Conservation (phyloP, 2,797 vertebrate species). For the Anomalospiza imberbis region DNA sequence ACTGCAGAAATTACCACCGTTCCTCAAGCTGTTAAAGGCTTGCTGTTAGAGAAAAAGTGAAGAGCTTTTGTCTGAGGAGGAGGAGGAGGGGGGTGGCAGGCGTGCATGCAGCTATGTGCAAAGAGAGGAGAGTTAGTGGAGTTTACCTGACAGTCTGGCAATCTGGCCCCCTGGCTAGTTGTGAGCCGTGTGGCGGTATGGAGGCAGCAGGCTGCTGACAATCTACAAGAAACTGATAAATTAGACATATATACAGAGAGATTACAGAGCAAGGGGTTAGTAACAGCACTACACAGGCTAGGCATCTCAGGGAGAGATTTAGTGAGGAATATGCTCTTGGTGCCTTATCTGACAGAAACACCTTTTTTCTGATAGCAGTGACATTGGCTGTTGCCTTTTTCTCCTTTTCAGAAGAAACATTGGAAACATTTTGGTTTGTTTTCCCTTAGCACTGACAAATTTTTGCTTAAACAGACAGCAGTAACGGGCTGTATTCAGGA, state of each 20-base stretch:
- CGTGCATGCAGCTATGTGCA: constrained; percentile 58
- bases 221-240: constrained; percentile 99
- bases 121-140: constrained; percentile 50
- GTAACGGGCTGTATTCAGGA: not conserved
- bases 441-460: not conserved
- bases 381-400: not conserved
- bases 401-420: not conserved
- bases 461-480: not conserved
- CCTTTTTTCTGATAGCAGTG: not conserved
- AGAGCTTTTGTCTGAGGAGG: not conserved
- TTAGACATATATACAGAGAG: constrained; percentile 98
- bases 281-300: constrained; percentile 56
- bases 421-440: not conserved
- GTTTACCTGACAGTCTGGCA: constrained; percentile 89
- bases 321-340: constrained; percentile 71
- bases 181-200: constrained; percentile 93
- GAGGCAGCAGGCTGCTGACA: constrained; percentile 99
- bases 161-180: constrained; percentile 89
- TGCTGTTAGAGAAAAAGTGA: not conserved
- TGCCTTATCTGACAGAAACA: constrained; percentile 48
- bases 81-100: not conserved
- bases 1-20: not conserved
- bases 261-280: constrained; percentile 86
- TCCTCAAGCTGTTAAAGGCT: not conserved
- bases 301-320: constrained; percentile 70